Evolutionary conservation across 2,888 invertebrate genomes (phyloP), one percentile per base, ranked within the genome.

Genomic region (Mesodorylaimus sp.): DNA sequence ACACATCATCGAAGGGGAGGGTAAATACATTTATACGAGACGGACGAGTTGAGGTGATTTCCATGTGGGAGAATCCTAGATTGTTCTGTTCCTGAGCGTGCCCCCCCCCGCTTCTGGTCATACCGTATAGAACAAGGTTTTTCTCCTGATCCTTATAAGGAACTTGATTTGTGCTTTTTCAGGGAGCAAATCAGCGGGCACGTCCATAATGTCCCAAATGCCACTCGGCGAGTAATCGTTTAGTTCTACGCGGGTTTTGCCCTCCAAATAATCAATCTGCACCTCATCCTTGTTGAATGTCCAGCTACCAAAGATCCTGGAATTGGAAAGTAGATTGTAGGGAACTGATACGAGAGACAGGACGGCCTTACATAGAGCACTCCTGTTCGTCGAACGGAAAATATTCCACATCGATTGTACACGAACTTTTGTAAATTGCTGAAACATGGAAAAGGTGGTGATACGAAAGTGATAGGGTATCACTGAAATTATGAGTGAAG

Each of bases 281-380:
- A 93, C 89, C 74, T 93, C 91, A 68, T 91, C 88, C 23, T 89
- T 88, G 65, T 91, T 89, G 70, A 89, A 93, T 1, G 89, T 89
- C 89, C 89, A 89, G 3, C 87, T 87, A 42, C 93, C 93, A 63
- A 95, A 95, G 71, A 93, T 95, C 93, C 95, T 93, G n/a, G n/a
- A n/a, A n/a, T n/a, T n/a, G n/a, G n/a, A n/a, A n/a, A n/a, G 60
- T 89, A n/a, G n/a, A n/a, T n/a, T n/a, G n/a, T n/a, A n/a, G n/a
- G n/a, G n/a, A n/a, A n/a, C n/a, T n/a, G n/a, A 50, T 10, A 50
- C 1, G 38, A 2, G 21, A 23, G 25, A 45, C 23, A 37, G 58
- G 58, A 28, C 63, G 62, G 48, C 62, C 65, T 2, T 61, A 58
- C 27, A 65, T 51, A 3, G 53, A 50, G 50, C 63, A 65, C 1